Percentiles rank a stretch among this genome's conserved stretches.
Conservation (phyloP, 2,113 vertebrate genomes). For the Sebastes fasciatus region DNA sequence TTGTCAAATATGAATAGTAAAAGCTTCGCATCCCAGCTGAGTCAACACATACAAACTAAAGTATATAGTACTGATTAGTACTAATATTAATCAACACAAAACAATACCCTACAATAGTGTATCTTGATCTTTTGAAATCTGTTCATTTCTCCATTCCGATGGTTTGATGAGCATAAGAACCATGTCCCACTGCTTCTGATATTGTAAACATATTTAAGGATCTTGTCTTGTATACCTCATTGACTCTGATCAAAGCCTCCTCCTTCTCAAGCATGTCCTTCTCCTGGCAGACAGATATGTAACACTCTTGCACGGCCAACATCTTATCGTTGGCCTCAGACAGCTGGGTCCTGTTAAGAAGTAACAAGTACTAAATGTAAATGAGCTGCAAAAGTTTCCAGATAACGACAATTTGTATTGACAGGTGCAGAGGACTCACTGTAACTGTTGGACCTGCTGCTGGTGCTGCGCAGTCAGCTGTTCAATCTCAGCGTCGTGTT, state of each 20-base stretch:
- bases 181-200: background rate
- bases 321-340: slow-evolving; percentile 89
- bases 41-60: background rate
- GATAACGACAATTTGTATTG: background rate
- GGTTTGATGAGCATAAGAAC: background rate
- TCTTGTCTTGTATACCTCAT: slow-evolving; percentile 81
- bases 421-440: slow-evolving; percentile 81
- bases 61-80: background rate
- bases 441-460: slow-evolving; percentile 81
- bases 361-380: background rate
- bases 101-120: background rate
- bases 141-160: background rate
- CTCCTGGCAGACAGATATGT: slow-evolving; percentile 92
- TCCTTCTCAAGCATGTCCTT: slow-evolving; percentile 88
- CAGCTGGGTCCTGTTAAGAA: slow-evolving; percentile 83
- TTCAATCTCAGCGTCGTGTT: slow-evolving; percentile 83
- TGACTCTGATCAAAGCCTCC: slow-evolving; percentile 80
- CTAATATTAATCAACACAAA: background rate
- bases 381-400: background rate
- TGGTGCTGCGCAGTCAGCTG: slow-evolving; percentile 85
- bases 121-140: background rate
- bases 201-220: background rate
- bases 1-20: background rate
- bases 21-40: background rate
- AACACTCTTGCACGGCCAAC: slow-evolving; percentile 90